Evolutionary conservation across 2,113 vertebrate species (phyloP), one percentile per base, ranked within the genome.

Genomic region (Epinephelus lanceolatus): DNA sequence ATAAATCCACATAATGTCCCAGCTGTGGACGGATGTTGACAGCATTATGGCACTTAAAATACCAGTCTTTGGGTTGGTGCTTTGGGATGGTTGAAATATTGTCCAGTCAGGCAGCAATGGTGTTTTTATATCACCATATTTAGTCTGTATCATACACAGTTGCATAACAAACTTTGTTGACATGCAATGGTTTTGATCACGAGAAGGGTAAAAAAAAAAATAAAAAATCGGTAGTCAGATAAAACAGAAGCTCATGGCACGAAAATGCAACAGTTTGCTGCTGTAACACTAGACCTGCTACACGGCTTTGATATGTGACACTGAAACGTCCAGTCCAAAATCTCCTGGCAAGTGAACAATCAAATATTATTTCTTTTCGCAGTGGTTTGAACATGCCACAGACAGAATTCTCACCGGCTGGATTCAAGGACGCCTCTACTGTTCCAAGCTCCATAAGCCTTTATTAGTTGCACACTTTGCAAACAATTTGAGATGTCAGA

Each of bases 291-390:
- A 88, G 74, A 91, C 70, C 30, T 84, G 83, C 80, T 81, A 80
- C 72, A 76, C 40, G 71, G 52, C 94, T 95, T 94, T 95, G 95
- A 96, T 95, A 96, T 90, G 70, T 87, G 88, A 94, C 94, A 89
- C 63, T 94, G 76, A 86, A 86, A 90, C 3, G 18, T 89, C 92
- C 33, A 60, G 60, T 87, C 71, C 78, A 88, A 89, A 94, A 89
- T 92, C 84, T 90, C 83, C 84, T 96, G 91, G 94, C 93, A 95
- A 73, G 85, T 91, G 74, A 95, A 95, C 91, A 95, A 91, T 92
- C 93, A 87, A 84, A 87, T 83, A 66, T 61, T 90, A 92, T 86
- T 80, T 56, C 71, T 80, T 37, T 49, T 79, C 73, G 12, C 81
- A 75, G 73, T 55, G 72, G 81, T 88, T 84, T 91, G 93, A 95